Evolutionary conservation across 2,113 vertebrate species (phyloP).

Genomic region (Pycnonotus jocosus): DNA sequence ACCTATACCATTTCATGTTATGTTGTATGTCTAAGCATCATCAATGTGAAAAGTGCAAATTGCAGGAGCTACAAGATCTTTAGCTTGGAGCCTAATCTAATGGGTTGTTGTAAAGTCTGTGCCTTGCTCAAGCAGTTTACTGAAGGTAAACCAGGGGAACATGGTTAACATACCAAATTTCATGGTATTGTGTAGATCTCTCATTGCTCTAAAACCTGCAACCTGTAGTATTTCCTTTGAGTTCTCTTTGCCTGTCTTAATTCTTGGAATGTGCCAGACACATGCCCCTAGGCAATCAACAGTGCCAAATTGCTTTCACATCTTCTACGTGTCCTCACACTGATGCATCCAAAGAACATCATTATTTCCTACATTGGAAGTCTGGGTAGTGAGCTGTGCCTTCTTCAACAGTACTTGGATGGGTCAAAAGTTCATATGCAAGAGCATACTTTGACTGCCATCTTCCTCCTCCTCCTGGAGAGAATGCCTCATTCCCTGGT

Average conservation of each 20-base stretch:
- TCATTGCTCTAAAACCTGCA: not conserved
- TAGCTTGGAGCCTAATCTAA: not conserved
- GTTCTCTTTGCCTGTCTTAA: not conserved
- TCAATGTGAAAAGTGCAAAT: not conserved
- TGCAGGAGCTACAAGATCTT: not conserved
- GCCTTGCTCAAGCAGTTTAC: not conserved
- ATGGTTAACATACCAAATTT: not conserved
- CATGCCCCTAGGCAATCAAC: not conserved
- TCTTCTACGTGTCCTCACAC: not conserved
- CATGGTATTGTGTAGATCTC: not conserved
- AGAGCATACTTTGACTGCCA: not conserved
- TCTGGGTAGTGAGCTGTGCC: not conserved
- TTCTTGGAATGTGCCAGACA: not conserved
- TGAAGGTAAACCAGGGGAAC: not conserved
- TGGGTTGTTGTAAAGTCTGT: not conserved
- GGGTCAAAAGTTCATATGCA: not conserved
- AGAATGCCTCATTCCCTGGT: not conserved
- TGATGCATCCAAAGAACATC: accelerated
- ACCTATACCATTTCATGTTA: not conserved
- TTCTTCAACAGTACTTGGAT: not conserved
- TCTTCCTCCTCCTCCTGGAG: not conserved
- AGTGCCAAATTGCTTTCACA: not conserved
- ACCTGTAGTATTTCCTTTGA: not conserved
- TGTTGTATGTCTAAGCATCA: not conserved
- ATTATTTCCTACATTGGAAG: not conserved